Percentiles rank a stretch among this genome's conserved stretches.
These are phyloP conservation scores for Thaumetopoea pityocampa DNA, from an alignment of 1,140 invertebrate genomes.

Conservation along the genomic window DNA sequence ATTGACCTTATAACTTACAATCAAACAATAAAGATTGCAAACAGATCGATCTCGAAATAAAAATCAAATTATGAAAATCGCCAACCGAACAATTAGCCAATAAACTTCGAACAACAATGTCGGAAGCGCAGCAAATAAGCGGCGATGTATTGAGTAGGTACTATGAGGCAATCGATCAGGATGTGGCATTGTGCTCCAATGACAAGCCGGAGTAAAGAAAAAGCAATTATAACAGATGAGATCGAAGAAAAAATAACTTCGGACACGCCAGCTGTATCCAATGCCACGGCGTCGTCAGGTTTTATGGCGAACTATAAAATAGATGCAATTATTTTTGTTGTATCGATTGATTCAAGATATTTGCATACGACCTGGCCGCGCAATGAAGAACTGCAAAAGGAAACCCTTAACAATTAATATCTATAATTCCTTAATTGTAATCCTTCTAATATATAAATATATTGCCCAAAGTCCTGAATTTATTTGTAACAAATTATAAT, in stretches of 20 bases:
- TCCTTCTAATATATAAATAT: conserved; percentile 1
- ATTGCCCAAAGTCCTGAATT: too few species aligned
- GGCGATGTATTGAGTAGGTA: conserved; percentile 10
- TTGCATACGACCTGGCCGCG: conserved; percentile 19
- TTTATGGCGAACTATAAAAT: conserved; percentile 20
- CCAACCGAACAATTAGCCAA: conserved; percentile 2
- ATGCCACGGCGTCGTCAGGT: conserved; percentile 16
- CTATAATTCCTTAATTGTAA: neutral
- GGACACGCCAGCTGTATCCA: conserved; percentile 24
- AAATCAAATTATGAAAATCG: conserved; percentile 5
- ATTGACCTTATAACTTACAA: neutral
- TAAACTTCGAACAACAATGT: conserved; percentile 7
- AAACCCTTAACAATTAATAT: conserved; percentile 9
- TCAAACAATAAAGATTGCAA: conserved; percentile 1
- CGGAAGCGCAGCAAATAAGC: conserved; percentile 15
- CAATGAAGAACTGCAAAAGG: conserved; percentile 14
- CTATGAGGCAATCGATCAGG: conserved; percentile 27
- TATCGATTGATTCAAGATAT: conserved; percentile 8
- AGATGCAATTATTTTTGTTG: conserved; percentile 11
- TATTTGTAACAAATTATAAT: too few species aligned
- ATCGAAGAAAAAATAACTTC: conserved; percentile 14
- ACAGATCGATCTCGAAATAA: neutral
- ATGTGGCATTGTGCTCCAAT: conserved; percentile 17
- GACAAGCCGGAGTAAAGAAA: conserved; percentile 10
- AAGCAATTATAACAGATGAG: conserved; percentile 21